Evolutionary conservation across 1,140 invertebrate genomes (phyloP).

Genomic region (Armadillidium nasatum): DNA sequence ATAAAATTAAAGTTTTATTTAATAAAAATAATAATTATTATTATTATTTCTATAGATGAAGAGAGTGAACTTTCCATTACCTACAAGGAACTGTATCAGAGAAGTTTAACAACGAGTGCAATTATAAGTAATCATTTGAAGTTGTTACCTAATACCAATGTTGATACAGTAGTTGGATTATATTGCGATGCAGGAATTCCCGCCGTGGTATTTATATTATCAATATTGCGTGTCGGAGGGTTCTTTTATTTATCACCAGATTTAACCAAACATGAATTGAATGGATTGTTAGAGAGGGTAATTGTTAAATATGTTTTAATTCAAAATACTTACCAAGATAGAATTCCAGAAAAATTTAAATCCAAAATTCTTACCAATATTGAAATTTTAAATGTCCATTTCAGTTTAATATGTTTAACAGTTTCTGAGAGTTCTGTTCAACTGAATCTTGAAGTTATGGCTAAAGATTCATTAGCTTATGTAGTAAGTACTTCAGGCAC

Average conservation of each 20-base stretch:
- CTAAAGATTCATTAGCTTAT: not conserved
- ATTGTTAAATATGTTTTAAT: not conserved
- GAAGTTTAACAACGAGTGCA: too few relatives aligned
- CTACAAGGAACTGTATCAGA: too few relatives aligned
- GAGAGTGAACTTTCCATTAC: too few relatives aligned
- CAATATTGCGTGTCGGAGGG: not conserved
- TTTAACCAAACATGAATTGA: not conserved
- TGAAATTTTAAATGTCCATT: not conserved
- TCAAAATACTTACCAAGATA: not conserved
- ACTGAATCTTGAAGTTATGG: not conserved
- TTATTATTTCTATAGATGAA: too few relatives aligned
- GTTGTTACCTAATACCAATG: too few relatives aligned
- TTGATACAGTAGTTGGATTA: not conserved
- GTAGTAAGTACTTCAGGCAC: not conserved
- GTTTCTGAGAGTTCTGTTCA: not conserved
- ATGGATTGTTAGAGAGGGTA: not conserved
- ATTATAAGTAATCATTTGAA: too few relatives aligned
- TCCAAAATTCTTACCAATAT: not conserved
- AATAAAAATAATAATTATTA: too few relatives aligned
- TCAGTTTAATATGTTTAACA: not conserved
- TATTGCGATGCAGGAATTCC: not conserved
- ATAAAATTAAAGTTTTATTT: too few relatives aligned
- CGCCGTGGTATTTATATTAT: not conserved
- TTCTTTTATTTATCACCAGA: not conserved
- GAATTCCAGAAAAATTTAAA: not conserved